Percentiles rank a stretch among this genome's conserved stretches.
Evolutionary conservation across 1,140 invertebrate species (phyloP).

Genomic region (Anastrepha obliqua): DNA sequence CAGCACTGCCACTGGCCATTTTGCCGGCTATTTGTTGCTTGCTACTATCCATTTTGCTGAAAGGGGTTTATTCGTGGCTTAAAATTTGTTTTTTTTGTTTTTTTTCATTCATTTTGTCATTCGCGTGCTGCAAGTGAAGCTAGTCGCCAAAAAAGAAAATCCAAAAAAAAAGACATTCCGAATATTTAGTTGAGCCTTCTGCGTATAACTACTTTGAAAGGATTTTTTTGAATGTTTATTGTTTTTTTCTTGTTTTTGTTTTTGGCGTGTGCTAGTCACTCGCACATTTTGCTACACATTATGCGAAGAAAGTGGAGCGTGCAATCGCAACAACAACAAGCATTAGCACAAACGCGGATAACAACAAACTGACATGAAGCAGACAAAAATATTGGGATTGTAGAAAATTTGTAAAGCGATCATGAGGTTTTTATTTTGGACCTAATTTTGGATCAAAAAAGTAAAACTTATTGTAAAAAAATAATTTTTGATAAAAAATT

Average conservation of each 20-base stretch:
- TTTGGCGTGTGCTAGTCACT: neutral
- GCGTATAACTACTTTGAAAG: neutral
- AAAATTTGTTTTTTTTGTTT: neutral
- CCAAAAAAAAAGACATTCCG: neutral
- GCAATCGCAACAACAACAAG: too few species aligned
- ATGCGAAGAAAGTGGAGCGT: neutral
- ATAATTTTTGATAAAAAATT: too few species aligned
- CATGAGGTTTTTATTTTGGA: too few species aligned
- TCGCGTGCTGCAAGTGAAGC: slow-evolving; percentile 11
- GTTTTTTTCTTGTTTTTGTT: neutral
- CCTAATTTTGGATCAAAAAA: too few species aligned
- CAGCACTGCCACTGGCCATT: neutral
- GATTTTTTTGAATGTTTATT: neutral
- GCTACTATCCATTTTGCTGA: neutral
- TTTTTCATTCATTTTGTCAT: too few species aligned
- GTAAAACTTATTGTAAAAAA: too few species aligned
- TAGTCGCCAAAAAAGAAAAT: neutral
- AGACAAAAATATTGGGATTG: too few species aligned
- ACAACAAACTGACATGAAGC: too few species aligned
- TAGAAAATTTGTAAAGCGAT: too few species aligned
- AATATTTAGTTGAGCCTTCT: neutral
- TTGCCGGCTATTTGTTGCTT: slow-evolving; percentile 10
- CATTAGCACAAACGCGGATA: too few species aligned
- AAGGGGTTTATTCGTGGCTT: neutral
- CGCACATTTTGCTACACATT: neutral